Evolutionary conservation across 2,888 invertebrate species (phyloP), one percentile per base, ranked within the genome.

Genomic region (Sicus ferrugineus): DNA sequence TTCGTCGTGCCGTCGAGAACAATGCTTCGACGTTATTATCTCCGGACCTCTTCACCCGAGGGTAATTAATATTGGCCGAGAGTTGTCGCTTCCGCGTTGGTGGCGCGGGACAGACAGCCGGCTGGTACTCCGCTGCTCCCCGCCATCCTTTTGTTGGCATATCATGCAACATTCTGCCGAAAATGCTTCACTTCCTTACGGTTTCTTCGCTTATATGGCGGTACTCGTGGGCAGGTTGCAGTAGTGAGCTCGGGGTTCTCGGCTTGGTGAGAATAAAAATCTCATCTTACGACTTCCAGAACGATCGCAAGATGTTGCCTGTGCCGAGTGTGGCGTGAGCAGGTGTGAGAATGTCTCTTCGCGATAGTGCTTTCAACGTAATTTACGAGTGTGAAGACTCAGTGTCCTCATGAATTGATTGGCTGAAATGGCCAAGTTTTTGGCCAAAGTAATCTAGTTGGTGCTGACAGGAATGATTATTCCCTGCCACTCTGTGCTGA

Each of bases 401-500:
- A 26, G 26, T 16, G 50, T 46, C 21, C 38, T 30, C 73, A 72
- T 74, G 74, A 73, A 73, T 75, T 73, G 72, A 74, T 75, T 73
- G 72, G 73, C 73, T 69, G 68, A 72, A 42, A 72, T 73, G 72
- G 74, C 70, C 72, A 68, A 63, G 46, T 70, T 63, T 71, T 72
- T 71, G 73, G 73, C 68, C 73, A 72, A 72, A 72, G 72, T 73
- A 73, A 73, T 72, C 74, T 73, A 75, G 73, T 70, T 71, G 73
- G 72, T 73, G 75, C 70, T 75, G 74, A 73, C 73, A 75, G 74
- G 76, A 76, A 72, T 75, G 74, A 76, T 74, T 59, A 48, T 30
- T 28, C 48, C 23, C 59, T 58, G 58, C 46, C 42, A 58, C 52
- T 34, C 16, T 42, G 38, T 59, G 59, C 48, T 67, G 58, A 67